Evolutionary conservation across 2,888 invertebrate genomes (phyloP).

Genomic region (Noctua janthina): DNA sequence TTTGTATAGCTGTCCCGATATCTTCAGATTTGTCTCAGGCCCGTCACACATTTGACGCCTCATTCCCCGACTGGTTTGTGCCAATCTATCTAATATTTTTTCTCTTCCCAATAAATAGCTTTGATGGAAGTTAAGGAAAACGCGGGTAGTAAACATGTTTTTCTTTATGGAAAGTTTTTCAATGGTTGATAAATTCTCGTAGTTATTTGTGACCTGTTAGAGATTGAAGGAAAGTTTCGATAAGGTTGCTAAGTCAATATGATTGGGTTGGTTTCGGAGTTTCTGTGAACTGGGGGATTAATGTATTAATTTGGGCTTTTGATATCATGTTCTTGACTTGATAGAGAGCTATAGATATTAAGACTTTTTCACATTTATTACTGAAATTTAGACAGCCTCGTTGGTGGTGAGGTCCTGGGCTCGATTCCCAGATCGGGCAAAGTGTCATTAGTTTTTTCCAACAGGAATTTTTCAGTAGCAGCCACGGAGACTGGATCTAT

Average conservation of each 20-base stretch:
- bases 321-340: not conserved
- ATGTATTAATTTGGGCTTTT: not conserved
- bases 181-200: conserved; percentile 50
- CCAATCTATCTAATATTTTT: conserved; percentile 41
- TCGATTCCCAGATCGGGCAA: not conserved
- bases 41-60: conserved; percentile 31
- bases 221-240: conserved; percentile 13
- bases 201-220: conserved; percentile 20
- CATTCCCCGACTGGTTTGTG: conserved; percentile 18
- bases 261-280: conserved; percentile 2
- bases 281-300: not conserved
- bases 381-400: too few relatives aligned
- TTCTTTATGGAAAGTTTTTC: conserved; percentile 54
- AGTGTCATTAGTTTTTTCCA: not conserved
- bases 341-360: not conserved
- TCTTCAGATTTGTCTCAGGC: conserved; percentile 45
- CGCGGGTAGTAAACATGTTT: conserved; percentile 56
- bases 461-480: not conserved
- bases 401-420: not conserved
- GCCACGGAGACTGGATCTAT: not conserved
- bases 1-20: conserved; percentile 50
- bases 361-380: not conserved
- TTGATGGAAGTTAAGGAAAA: conserved; percentile 59
- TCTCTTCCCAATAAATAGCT: conserved; percentile 43
- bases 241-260: conserved; percentile 1